Conservation (phyloP, 1,140 invertebrate species). For the Oryzaephilus surinamensis region DNA sequence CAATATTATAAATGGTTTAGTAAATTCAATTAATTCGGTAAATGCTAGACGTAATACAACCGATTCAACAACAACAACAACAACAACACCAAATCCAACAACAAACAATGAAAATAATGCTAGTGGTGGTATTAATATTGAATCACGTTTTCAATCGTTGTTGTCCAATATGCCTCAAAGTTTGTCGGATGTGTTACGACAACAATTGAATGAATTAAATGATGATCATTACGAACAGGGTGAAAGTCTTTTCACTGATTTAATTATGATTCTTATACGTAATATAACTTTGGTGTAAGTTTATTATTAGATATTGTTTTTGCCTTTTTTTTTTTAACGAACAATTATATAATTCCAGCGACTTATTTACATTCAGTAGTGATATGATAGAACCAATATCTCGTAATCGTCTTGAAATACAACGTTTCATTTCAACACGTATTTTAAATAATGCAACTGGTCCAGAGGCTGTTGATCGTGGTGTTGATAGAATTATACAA, state of each 20-base stretch:
- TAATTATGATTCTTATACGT: conserved; percentile 34
- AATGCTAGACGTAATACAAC: background rate
- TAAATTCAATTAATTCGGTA: background rate
- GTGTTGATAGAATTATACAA: conserved; percentile 25
- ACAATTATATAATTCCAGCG: conserved; percentile 18
- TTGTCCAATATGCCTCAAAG: no score
- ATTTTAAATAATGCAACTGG: conserved; percentile 35
- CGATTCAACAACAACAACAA: conserved; percentile 8
- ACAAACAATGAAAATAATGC: background rate
- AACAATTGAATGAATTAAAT: conserved; percentile 25
- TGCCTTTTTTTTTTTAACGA: background rate
- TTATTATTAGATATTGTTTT: background rate
- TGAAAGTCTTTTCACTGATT: conserved; percentile 37
- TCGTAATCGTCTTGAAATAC: conserved; percentile 34
- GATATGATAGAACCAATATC: conserved; percentile 25
- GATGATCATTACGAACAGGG: conserved; percentile 34
- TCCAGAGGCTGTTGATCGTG: conserved; percentile 23
- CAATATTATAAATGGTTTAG: background rate
- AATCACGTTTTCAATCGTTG: no score
- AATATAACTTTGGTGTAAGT: conserved; percentile 28
- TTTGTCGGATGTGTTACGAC: no score
- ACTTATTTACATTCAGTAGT: conserved; percentile 23
- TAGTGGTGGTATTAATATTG: no score
- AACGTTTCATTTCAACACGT: conserved; percentile 38
- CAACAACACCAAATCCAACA: conserved; percentile 2